Evolutionary conservation across 1,140 invertebrate genomes (phyloP).

Genomic region (Hirudo medicinalis): DNA sequence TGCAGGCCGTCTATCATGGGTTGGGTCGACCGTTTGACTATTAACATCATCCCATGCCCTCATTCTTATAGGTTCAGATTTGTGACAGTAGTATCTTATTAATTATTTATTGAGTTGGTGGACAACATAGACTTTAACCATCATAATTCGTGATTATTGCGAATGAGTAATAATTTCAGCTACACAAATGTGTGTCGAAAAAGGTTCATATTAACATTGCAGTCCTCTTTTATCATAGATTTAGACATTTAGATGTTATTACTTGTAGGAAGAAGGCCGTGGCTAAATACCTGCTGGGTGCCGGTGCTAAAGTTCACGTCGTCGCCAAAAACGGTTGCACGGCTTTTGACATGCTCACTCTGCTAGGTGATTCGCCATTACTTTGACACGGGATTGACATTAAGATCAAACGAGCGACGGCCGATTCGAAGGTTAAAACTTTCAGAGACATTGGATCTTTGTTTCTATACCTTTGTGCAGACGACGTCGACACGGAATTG

Average conservation of each 20-base stretch:
- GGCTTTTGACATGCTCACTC: constrained; percentile 42
- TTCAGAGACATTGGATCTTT: neutral
- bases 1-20: constrained; percentile 44
- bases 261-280: constrained; percentile 37
- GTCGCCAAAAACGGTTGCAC: constrained; percentile 41
- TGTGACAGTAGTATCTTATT: too few relatives aligned
- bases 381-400: neutral
- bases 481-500: constrained; percentile 39
- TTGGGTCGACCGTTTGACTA: constrained; percentile 21
- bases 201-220: neutral
- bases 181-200: neutral
- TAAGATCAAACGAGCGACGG: too few relatives aligned
- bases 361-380: constrained; percentile 31
- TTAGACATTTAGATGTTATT: constrained; percentile 14
- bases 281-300: constrained; percentile 38
- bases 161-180: neutral
- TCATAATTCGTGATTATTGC: neutral
- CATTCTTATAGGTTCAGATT: too few relatives aligned
- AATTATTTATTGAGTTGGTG: too few relatives aligned
- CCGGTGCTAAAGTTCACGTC: constrained; percentile 38
- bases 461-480: constrained; percentile 15
- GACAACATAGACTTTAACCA: too few relatives aligned
- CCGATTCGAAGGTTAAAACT: too few relatives aligned
- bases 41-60: too few relatives aligned
- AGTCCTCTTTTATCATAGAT: neutral